Conservation (phyloP, 2,888 invertebrate species). For the Nomada hirtipes region DNA sequence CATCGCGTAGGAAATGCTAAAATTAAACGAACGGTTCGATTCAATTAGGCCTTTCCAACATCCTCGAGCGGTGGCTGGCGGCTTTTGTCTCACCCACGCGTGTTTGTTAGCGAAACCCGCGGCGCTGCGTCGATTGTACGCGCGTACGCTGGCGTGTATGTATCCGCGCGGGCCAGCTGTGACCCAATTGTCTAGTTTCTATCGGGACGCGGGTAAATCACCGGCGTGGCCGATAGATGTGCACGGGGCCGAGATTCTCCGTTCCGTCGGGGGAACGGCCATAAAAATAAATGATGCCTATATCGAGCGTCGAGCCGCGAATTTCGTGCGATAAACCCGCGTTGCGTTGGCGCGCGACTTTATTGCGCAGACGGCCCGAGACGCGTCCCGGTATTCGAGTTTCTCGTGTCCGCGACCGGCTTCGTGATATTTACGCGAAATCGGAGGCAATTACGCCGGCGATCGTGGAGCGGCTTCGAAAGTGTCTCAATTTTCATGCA, state of each 20-base stretch:
- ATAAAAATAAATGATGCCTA: conserved; percentile 49
- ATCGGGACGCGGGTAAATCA: conserved; percentile 54
- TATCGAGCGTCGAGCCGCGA: conserved; percentile 5
- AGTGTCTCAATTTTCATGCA: conserved; percentile 23
- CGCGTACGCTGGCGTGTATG: neutral
- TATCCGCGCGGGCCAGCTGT: conserved; percentile 55
- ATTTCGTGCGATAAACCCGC: conserved; percentile 28
- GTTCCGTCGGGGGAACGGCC: conserved; percentile 1
- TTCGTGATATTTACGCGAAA: conserved; percentile 15
- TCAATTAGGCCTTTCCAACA: conserved; percentile 53
- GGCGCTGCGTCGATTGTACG: conserved; percentile 23
- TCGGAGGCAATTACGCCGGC: neutral
- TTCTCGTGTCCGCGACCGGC: conserved; percentile 5
- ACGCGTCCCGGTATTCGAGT: neutral
- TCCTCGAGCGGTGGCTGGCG: conserved; percentile 37
- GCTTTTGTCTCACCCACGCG: conserved; percentile 63
- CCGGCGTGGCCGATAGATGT: conserved; percentile 23
- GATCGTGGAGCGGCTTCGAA: neutral
- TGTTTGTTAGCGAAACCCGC: conserved; percentile 24
- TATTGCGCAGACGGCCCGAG: neutral
- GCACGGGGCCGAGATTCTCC: neutral
- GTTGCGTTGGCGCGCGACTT: neutral
- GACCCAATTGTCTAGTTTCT: conserved; percentile 67
- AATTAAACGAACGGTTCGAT: conserved; percentile 55
- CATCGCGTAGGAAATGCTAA: conserved; percentile 50